Evolutionary conservation across 1,140 invertebrate genomes (phyloP).

Genomic region (Trichonephila clavipes): DNA sequence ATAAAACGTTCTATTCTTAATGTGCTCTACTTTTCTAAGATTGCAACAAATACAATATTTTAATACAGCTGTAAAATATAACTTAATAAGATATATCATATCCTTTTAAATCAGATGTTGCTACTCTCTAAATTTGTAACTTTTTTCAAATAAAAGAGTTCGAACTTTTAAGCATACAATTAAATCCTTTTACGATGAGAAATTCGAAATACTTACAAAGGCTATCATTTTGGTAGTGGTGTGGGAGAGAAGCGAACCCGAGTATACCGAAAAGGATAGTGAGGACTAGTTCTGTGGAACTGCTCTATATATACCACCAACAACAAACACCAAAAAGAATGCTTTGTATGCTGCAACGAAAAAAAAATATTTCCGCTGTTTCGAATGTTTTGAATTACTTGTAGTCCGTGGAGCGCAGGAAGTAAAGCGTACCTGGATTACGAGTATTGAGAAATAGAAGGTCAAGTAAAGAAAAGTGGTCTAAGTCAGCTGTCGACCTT

Average conservation of each 20-base stretch:
- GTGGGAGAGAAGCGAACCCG: neutral
- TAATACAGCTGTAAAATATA: too few relatives aligned
- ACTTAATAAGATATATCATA: too few relatives aligned
- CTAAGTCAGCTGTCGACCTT: conserved; percentile 1
- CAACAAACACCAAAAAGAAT: conserved; percentile 53
- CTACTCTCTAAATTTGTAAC: neutral
- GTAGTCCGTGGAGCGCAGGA: conserved; percentile 9
- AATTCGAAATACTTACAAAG: conserved; percentile 48
- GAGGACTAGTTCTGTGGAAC: neutral
- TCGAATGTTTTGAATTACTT: conserved; percentile 16
- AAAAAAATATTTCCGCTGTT: neutral
- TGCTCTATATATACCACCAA: conserved; percentile 5
- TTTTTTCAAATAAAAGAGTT: neutral
- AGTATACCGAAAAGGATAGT: conserved; percentile 45
- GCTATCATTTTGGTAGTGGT: conserved; percentile 45
- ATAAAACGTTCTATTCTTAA: too few relatives aligned
- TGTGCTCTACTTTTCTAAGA: too few relatives aligned
- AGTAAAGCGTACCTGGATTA: conserved; percentile 27
- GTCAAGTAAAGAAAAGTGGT: neutral
- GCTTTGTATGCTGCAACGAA: neutral
- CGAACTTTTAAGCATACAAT: neutral
- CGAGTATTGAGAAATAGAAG: conserved; percentile 6
- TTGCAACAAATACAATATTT: too few relatives aligned
- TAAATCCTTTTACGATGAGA: neutral
- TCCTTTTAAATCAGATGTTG: too few relatives aligned